Evolutionary conservation across 2,888 invertebrate species (phyloP).

Genomic region (Synanthedon myopaeformis): DNA sequence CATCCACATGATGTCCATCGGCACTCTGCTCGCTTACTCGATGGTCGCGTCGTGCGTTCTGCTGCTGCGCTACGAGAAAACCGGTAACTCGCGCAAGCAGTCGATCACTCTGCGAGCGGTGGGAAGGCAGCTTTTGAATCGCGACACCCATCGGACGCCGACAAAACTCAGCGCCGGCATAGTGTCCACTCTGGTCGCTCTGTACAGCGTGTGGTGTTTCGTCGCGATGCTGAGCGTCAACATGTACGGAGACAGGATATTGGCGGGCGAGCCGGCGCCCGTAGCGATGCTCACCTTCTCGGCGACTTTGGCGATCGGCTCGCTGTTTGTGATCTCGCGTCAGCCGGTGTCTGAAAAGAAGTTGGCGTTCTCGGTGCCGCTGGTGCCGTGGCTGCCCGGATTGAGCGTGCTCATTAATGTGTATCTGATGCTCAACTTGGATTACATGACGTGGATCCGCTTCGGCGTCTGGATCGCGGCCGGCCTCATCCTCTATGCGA

Average conservation of each 20-base stretch:
- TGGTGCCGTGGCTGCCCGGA: slow-evolving; percentile 86
- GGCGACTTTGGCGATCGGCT: slow-evolving; percentile 39
- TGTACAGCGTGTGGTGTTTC: slow-evolving; percentile 60
- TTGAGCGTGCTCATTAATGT: slow-evolving; percentile 86
- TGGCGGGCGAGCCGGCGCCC: slow-evolving; percentile 30
- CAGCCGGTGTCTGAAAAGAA: slow-evolving; percentile 75
- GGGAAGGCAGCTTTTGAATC: slow-evolving; percentile 54
- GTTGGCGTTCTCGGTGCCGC: slow-evolving; percentile 80
- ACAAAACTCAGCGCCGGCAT: slow-evolving; percentile 51
- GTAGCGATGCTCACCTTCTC: slow-evolving; percentile 11
- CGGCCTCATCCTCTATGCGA: slow-evolving; percentile 79
- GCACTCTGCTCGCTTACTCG: slow-evolving; percentile 87
- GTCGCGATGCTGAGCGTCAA: slow-evolving; percentile 41
- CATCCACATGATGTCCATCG: slow-evolving; percentile 93
- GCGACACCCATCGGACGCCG: slow-evolving; percentile 37
- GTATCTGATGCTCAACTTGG: slow-evolving; percentile 81
- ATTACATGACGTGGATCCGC: slow-evolving; percentile 84
- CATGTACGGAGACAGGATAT: slow-evolving; percentile 29
- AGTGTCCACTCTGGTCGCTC: slow-evolving; percentile 52
- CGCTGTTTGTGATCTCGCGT: slow-evolving; percentile 64
- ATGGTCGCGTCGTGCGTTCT: slow-evolving; percentile 91
- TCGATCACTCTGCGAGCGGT: slow-evolving; percentile 15
- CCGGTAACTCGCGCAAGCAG: slow-evolving; percentile 1
- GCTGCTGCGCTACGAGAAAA: slow-evolving; percentile 70
- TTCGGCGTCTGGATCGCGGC: slow-evolving; percentile 86